Evolutionary conservation across 2,797 vertebrate species (phyloP).

Genomic region (Malurus splendens): DNA sequence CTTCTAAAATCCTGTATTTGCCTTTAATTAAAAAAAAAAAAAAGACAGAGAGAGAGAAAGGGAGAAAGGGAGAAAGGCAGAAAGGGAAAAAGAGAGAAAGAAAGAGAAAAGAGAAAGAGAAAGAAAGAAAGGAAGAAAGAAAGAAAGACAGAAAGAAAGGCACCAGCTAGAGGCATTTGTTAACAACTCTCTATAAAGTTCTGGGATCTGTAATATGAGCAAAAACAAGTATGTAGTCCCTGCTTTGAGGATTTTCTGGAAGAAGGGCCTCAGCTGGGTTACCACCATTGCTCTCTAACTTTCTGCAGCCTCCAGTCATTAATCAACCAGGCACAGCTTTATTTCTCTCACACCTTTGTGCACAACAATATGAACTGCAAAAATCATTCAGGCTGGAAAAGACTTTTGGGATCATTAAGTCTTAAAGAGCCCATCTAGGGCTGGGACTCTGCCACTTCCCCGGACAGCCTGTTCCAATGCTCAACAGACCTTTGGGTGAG

Average conservation of each 20-base stretch:
- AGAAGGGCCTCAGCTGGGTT: background rate
- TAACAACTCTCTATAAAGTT: background rate
- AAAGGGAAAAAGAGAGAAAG: fast-evolving
- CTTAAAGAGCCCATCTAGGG: background rate
- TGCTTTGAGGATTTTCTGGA: background rate
- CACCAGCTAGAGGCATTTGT: background rate
- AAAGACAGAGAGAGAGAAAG: background rate
- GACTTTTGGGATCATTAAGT: background rate
- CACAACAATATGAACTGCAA: background rate
- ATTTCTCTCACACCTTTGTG: background rate
- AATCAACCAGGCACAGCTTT: background rate
- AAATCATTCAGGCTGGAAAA: background rate
- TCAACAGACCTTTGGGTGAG: background rate
- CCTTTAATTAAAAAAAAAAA: background rate
- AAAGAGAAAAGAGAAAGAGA: too few species aligned
- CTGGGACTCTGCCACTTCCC: background rate
- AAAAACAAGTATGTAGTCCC: background rate
- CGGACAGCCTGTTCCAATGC: background rate
- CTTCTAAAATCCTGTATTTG: background rate
- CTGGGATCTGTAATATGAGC: background rate
- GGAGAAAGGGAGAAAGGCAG: too few species aligned
- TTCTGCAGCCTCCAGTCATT: background rate
- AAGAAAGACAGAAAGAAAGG: background rate
- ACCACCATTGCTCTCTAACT: background rate
- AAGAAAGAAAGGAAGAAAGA: fast-evolving